Evolutionary conservation across 2,888 invertebrate species (phyloP).

Genomic region (Zele albiditarsus): DNA sequence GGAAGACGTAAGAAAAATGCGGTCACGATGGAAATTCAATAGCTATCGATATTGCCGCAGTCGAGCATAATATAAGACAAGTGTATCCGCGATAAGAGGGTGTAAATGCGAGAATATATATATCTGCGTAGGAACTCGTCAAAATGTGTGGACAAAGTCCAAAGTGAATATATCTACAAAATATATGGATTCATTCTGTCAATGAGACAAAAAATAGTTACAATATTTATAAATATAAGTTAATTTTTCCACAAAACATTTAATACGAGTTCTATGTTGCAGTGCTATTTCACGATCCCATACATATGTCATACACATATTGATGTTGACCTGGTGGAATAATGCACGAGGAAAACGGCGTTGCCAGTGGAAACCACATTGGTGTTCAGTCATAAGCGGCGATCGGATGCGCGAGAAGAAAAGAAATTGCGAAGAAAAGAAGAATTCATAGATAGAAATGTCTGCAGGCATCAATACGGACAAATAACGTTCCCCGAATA

Average conservation of each 20-base stretch:
- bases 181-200: neutral
- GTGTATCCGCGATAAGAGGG: conserved; percentile 20
- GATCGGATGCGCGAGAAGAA: neutral
- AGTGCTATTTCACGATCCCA: too few relatives aligned
- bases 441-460: neutral
- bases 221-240: too few relatives aligned
- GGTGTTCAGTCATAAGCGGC: neutral
- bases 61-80: conserved; percentile 13
- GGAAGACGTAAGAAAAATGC: conserved; percentile 6
- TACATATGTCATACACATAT: too few relatives aligned
- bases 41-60: conserved; percentile 8
- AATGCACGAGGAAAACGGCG: neutral
- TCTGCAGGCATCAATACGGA: neutral
- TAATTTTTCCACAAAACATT: too few relatives aligned
- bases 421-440: neutral
- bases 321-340: neutral
- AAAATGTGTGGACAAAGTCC: neutral
- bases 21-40: conserved; percentile 33
- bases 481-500: neutral
- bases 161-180: neutral
- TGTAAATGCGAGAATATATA: neutral
- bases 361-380: neutral
- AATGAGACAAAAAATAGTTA: too few relatives aligned
- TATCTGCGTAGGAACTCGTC: neutral
- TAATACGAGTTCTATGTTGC: too few relatives aligned